Conservation (phyloP, 1,140 invertebrate genomes). For the Drosophila truncata region DNA sequence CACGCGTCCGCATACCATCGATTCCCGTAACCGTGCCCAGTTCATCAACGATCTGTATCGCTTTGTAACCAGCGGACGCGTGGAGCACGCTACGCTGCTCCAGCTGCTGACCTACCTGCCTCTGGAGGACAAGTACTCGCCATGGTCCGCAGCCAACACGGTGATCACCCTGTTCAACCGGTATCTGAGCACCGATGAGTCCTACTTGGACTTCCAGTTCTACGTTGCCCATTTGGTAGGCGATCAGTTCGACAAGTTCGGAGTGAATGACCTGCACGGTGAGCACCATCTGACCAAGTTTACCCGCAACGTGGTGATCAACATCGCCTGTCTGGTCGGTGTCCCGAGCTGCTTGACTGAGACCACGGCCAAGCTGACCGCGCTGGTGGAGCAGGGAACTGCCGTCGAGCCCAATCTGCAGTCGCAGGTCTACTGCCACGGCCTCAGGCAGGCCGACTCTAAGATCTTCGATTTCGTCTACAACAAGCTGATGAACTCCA, state of each 20-base stretch:
- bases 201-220: slow-evolving; percentile 62
- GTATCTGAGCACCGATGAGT: slow-evolving; percentile 57
- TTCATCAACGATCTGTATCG: slow-evolving; percentile 91
- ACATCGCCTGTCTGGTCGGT: slow-evolving; percentile 86
- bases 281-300: slow-evolving; percentile 84
- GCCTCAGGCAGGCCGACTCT: slow-evolving; percentile 87
- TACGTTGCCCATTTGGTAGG: slow-evolving; percentile 76
- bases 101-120: slow-evolving; percentile 87
- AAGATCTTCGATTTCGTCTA: slow-evolving; percentile 89
- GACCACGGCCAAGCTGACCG: slow-evolving; percentile 75
- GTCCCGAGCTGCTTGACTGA: slow-evolving; percentile 85
- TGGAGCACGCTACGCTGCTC: slow-evolving; percentile 85
- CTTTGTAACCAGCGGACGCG: slow-evolving; percentile 87
- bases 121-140: slow-evolving; percentile 87
- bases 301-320: slow-evolving; percentile 85
- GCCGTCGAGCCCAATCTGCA: slow-evolving; percentile 73
- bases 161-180: slow-evolving; percentile 77
- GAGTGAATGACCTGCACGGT: slow-evolving; percentile 72
- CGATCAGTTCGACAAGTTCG: slow-evolving; percentile 75
- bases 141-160: slow-evolving; percentile 87
- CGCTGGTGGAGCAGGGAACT: slow-evolving; percentile 85
- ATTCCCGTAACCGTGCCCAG: slow-evolving; percentile 91
- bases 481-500: slow-evolving; percentile 87
- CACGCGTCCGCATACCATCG: slow-evolving; percentile 86
- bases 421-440: slow-evolving; percentile 88